Base-by-base conservation (phyloP, 2,797 vertebrate species). In the Falco concolor region DNA sequence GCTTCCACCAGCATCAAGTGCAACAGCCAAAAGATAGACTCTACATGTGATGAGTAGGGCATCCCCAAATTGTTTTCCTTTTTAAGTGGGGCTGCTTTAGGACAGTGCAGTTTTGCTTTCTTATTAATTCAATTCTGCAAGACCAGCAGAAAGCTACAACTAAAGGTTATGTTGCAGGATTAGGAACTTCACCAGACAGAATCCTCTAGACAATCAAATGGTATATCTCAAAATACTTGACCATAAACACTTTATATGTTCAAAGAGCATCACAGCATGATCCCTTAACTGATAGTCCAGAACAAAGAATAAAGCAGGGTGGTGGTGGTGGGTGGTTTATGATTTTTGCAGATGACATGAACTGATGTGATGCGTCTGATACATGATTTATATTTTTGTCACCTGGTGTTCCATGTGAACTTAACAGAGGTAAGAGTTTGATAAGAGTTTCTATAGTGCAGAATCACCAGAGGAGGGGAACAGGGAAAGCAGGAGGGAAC, bases 161-260 rank as follows among this genome's bases (percentile, higher is more conserved):
- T 94, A 96, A 92, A 49, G 50, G 93, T 91, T 87, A 89, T 10
- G 47, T 54, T 73, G 68, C 23, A 44, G 8, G 65, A 85, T 95
- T 57, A 96, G 45, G 78, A 96, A 75, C 65, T 89, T 90, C 72
- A 65, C 88, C 89, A 95, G 89, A 81, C 47, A 78, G 90, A 83
- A 87, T 89, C 75, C 61, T 92, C 82, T 40, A 59, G 79, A 90
- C 74, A 93, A 92, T 87, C 81, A 89, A 87, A 86, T 0, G 0
- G 53, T 90, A n/a, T 87, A 56, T 85, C 86, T 85, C 93, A 87
- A 90, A 92, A 94, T 75, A 93, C 47, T 75, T 72, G 61, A 87
- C 57, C 82, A 93, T 95, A 91, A 96, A 95, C 72, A 89, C 50
- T 91, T 95, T 49, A 78, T 75, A 75, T 36, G 95, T 92, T 92